Base-by-base conservation (phyloP, 2,888 invertebrate genomes). In the Germaria angustata region DNA sequence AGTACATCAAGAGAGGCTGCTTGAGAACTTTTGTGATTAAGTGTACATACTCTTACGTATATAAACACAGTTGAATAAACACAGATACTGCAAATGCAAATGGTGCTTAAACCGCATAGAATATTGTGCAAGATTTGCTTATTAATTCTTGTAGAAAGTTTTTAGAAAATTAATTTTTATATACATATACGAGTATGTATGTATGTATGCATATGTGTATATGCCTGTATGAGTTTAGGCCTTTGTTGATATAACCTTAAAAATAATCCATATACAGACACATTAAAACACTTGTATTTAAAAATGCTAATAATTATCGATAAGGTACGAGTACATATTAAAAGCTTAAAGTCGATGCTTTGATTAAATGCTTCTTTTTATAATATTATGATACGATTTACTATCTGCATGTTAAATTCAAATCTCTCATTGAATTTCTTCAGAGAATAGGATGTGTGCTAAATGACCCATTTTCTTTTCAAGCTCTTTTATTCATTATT, bases 101-200 rank as follows among this genome's bases (percentile, higher is more conserved):
- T 71, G 49, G 22, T 65, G 49, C 69, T 78, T 63, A 63, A 78
- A 20, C 78, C 36, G 41, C 53, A 65, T 65, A 59, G 22, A 79
- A 49, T 72, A 41, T 41, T 49, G 28, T 71, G n/a, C n/a, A 71
- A 57, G 46, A 55, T 55, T 49, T 55, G 24, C 51, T 51, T 49
- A 28, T 61, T 36, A 5, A 5, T 28, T 6, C 28, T 28, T 28
- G 28, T 28, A 28, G 4, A 28, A 72, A 39, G n/a, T 51, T 9
- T 41, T n/a, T 36, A 49, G 17, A 59, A 55, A 59, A 17, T 39
- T 24, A 24, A 69, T 34, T 17, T 28, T 28, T 6, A 28, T 55
- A 2, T 34, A 9, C n/a, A 15, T 22, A 22, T 17, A 22, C 7
- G n/a, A 0, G 20, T 20, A 20, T 20, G 20, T 20, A 11, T 28